Evolutionary conservation across 2,113 vertebrate species (phyloP), one percentile per base, ranked within the genome.

Genomic region (Amia ocellicauda): DNA sequence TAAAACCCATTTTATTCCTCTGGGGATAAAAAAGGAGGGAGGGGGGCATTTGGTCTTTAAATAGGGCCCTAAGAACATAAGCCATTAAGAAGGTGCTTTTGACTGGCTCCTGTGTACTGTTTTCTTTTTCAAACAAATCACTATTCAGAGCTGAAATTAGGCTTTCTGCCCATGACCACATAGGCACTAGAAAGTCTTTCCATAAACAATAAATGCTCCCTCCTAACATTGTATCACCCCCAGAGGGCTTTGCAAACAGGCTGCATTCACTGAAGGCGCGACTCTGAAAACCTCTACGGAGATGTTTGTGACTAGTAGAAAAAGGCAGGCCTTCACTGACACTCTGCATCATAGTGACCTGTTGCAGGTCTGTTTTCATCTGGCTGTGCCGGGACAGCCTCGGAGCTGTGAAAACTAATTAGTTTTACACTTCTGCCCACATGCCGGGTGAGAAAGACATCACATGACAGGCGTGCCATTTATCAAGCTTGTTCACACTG

Each of bases 101-200:
- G 23, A 54, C 24, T 7, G 9, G 60, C 24, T 29, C 50, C 28
- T 23, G 53, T 9, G 55, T 36, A 7, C 31, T 60, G 47, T 60
- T 43, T 65, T 51, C 65, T 41, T 68, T 70, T 64, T 42, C 70
- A 73, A 75, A 71, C 68, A 71, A 69, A 67, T 64, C 64, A 68
- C 60, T 55, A 72, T 65, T 78, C 66, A 69, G 71, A 69, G 63
- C 58, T 23, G 50, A 56, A 70, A 72, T 74, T 67, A 67, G 58
- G 58, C 71, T 67, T 63, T 64, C 66, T 67, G 68, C 70, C 66
- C 62, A 68, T 59, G 67, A 50, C 70, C 70, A 69, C 47, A 59
- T 59, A 63, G 68, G n/a, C 41, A 43, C 41, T 52, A 63, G 54
- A 63, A 55, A 69, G 64, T 57, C 61, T 69, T 71, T 71, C 72